Base-by-base conservation (phyloP, 2,113 vertebrate genomes). In the Dipodomys spectabilis region DNA sequence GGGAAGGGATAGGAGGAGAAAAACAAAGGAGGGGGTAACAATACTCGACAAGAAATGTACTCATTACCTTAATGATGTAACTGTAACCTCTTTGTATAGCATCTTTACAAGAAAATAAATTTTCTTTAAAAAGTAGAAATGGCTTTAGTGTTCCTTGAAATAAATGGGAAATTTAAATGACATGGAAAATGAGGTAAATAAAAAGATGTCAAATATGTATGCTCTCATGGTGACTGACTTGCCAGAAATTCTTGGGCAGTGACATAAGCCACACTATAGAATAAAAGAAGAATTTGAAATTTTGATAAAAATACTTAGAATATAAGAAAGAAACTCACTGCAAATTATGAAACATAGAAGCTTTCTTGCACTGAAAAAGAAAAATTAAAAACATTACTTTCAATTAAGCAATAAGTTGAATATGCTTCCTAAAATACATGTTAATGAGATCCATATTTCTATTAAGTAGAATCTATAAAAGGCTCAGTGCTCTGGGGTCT, bases 401-500 rank as follows among this genome's bases (percentile, higher is more conserved):
- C 25, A 86, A 71, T 35, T 86, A 89, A 88, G 6, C n/a, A 94
- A 74, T 78, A 32, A 90, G 2, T 77, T 20, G 16, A 92, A 94
- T 78, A 80, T 39, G 25, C 23, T 87, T 65, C 35, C 20, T 90
- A 16, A 87, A 92, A 82, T 85, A 77, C 64, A 88, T 20, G 7
- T 73, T 88, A 53, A 67, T 28, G 32, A 45, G 23, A 95, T 91
- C 5, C 8, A 65, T 53, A 72, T 73, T 28, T 71, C 53, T 75
- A 57, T 9, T 57, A 87, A 28, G 8, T 62, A 74, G 92, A 86
- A 74, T 49, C 73, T 28, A 68, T 5, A 91, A 75, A 87, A 69
- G 23, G 3, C 15, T 88, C 45, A 72, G 27, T 68, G 39, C 13
- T 64, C 85, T 77, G 7, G 23, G 30, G 2, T 1, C 57, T 87